These are phyloP conservation scores for Pluvianellus socialis DNA, from an alignment of 2,113 vertebrate species.

Conservation along the genomic window DNA sequence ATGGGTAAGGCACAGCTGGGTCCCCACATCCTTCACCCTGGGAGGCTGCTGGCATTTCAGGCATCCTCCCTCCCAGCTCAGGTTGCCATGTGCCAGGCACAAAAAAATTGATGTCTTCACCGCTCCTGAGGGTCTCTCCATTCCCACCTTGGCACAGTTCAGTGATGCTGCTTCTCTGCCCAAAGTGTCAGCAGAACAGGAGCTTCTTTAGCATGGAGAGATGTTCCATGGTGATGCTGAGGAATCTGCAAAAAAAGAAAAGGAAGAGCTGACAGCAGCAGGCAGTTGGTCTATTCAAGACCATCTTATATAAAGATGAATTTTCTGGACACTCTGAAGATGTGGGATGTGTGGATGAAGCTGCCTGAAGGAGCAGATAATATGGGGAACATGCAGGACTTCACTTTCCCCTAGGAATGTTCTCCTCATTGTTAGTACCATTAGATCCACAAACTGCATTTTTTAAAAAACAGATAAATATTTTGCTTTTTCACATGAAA, in stretches of 20 bases:
- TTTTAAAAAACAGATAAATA: background rate
- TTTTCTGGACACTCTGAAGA: background rate
- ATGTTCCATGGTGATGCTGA: background rate
- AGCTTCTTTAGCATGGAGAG: background rate
- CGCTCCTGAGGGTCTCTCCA: background rate
- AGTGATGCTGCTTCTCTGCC: background rate
- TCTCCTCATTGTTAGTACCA: background rate
- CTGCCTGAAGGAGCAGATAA: background rate
- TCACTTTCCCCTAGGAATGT: background rate
- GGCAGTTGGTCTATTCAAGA: background rate
- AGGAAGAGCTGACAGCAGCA: background rate
- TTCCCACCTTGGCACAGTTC: fast-evolving
- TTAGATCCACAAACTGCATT: background rate
- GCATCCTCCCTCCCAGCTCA: background rate
- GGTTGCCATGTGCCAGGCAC: background rate
- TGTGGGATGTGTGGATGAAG: background rate
- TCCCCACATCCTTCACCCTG: background rate
- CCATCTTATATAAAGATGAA: background rate
- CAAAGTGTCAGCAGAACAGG: background rate
- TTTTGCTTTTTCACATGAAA: background rate
- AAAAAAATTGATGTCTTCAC: fast-evolving
- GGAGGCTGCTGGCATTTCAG: background rate
- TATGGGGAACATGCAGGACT: background rate
- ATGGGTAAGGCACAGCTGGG: background rate
- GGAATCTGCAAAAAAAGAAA: background rate